These are phyloP conservation scores for Cosmia pyralina DNA, from an alignment of 2,888 invertebrate species.

Conservation along the genomic window DNA sequence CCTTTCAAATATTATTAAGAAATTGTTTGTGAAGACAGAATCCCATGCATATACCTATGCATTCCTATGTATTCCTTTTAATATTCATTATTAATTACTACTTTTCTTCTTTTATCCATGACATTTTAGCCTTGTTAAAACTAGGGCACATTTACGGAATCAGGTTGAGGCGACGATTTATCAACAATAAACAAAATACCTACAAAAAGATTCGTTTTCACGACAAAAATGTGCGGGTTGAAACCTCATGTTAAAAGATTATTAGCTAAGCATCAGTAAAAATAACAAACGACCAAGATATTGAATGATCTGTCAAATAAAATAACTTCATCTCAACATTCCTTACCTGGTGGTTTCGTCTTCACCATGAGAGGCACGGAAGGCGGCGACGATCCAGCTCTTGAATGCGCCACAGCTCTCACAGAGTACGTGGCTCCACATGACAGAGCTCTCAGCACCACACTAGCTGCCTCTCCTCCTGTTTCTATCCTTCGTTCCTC, in stretches of 20 bases:
- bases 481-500: conserved; percentile 84
- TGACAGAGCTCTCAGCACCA: conserved; percentile 80
- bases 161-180: not conserved
- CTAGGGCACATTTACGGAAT: not conserved
- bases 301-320: no score
- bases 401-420: conserved; percentile 83
- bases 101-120: not conserved
- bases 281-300: not conserved
- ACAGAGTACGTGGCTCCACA: conserved; percentile 87
- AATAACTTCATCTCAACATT: not conserved
- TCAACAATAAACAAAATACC: not conserved
- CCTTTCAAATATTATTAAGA: conserved; percentile 44
- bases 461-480: conserved; percentile 82
- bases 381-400: conserved; percentile 82
- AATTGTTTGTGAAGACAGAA: conserved; percentile 24
- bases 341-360: conserved; percentile 86
- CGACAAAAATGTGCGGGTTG: not conserved
- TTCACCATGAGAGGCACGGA: conserved; percentile 82
- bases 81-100: not conserved
- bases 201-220: not conserved
- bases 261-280: not conserved
- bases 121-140: not conserved
- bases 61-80: not conserved
- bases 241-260: not conserved
- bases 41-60: not conserved